These are phyloP conservation scores for Andricus grossulariae DNA, from an alignment of 1,140 invertebrate species.

Conservation along the genomic window DNA sequence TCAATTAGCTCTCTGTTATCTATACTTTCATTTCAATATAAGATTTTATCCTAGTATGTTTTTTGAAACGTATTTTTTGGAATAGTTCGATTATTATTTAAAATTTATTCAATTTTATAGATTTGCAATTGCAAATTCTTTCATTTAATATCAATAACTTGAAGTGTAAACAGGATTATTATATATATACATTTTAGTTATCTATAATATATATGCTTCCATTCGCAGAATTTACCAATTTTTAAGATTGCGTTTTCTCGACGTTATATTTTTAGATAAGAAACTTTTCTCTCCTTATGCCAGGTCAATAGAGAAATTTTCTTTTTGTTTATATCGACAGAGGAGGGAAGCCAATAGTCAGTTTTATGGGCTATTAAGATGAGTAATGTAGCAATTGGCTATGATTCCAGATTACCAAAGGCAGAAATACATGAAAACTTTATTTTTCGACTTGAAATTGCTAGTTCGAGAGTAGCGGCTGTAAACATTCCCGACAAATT, in stretches of 20 bases:
- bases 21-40: too few relatives aligned
- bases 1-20: too few relatives aligned
- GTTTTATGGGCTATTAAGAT: conserved; percentile 56
- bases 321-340: conserved; percentile 1
- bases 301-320: background rate
- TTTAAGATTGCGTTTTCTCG: background rate
- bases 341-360: conserved; percentile 33
- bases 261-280: background rate
- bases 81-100: too few relatives aligned
- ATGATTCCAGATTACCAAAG: conserved; percentile 46
- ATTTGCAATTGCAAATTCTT: too few relatives aligned
- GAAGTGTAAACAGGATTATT: too few relatives aligned
- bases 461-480: background rate
- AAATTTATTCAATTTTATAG: too few relatives aligned
- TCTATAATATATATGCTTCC: background rate
- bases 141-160: too few relatives aligned
- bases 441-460: background rate
- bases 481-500: background rate
- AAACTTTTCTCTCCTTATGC: background rate
- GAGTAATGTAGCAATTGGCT: conserved; percentile 53
- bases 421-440: conserved; percentile 6
- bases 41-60: too few relatives aligned
- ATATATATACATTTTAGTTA: too few relatives aligned
- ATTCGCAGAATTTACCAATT: background rate
- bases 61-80: too few relatives aligned